phyloP scores from a whole-genome alignment of 2,888 invertebrate species.

The Metallyticus violacea region DNA sequence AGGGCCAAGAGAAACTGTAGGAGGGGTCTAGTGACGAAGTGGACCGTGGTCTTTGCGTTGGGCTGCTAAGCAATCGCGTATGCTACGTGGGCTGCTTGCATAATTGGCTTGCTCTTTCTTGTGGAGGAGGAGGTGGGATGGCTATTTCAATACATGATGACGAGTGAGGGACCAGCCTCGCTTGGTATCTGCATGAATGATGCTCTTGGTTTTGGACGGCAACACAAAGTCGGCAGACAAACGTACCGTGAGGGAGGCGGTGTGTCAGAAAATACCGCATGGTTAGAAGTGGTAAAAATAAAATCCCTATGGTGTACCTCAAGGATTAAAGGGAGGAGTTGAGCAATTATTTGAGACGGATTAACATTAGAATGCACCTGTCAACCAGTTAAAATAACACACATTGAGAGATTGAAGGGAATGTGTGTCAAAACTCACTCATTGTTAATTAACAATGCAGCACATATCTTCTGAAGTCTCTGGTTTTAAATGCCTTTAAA shows the following conservation, averaged over 20 bases:
- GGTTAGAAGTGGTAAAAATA: not conserved
- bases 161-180: not conserved
- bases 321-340: not conserved
- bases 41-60: conserved; percentile 8
- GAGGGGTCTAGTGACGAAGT: not conserved
- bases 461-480: no score
- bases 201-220: conserved; percentile 1
- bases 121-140: not conserved
- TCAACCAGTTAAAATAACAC: not conserved
- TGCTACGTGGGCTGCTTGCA: conserved; percentile 10
- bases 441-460: no score
- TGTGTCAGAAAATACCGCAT: not conserved
- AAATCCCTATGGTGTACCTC: not conserved
- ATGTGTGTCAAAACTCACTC: no score
- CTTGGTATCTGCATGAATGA: conserved; percentile 14
- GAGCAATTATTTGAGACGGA: not conserved
- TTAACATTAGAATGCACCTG: not conserved
- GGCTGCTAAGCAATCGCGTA: conserved; percentile 14
- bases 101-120: conserved; percentile 18
- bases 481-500: no score
- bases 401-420: no score
- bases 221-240: not conserved
- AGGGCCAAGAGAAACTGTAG: not conserved
- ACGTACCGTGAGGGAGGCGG: no score
- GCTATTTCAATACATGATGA: conserved; percentile 12